A percentile compares a stretch with the other conserved stretches of the same genome.
Conservation (phyloP, 2,888 invertebrate genomes). For the Xanthia togata region DNA sequence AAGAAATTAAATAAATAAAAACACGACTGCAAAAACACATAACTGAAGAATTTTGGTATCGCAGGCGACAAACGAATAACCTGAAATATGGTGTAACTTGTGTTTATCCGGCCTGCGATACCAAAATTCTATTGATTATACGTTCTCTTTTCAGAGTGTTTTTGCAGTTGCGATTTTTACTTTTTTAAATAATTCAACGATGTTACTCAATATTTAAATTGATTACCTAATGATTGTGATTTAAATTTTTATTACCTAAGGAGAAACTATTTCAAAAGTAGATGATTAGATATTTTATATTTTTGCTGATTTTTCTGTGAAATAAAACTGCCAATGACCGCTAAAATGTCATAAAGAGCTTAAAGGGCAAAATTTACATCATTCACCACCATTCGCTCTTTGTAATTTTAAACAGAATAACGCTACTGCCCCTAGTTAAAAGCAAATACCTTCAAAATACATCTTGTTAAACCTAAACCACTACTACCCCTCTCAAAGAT, state of each 20-base stretch:
- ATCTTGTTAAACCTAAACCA: constrained; percentile 31
- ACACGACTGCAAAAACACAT: no score
- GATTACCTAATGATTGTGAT: background rate
- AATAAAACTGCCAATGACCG: background rate
- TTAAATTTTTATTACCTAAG: no score
- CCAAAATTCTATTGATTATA: no score
- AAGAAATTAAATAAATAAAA: no score
- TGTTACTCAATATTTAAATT: no score
- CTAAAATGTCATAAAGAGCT: background rate
- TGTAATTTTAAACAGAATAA: background rate
- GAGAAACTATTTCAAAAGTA: background rate
- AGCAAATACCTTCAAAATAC: constrained; percentile 39
- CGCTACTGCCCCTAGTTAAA: background rate
- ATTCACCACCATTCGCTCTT: background rate
- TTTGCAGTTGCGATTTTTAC: no score
- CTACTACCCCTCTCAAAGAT: constrained; percentile 12
- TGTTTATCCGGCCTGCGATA: no score
- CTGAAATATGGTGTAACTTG: no score
- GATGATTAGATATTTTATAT: background rate
- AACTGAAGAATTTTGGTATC: no score
- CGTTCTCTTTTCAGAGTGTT: no score
- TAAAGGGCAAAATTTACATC: background rate
- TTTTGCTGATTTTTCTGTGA: background rate
- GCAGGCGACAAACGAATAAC: no score
- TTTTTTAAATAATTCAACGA: background rate